Percentiles rank a stretch among this genome's conserved stretches.
phyloP scores from a whole-genome alignment of 2,888 invertebrate species.

The Diarsia mendica region DNA sequence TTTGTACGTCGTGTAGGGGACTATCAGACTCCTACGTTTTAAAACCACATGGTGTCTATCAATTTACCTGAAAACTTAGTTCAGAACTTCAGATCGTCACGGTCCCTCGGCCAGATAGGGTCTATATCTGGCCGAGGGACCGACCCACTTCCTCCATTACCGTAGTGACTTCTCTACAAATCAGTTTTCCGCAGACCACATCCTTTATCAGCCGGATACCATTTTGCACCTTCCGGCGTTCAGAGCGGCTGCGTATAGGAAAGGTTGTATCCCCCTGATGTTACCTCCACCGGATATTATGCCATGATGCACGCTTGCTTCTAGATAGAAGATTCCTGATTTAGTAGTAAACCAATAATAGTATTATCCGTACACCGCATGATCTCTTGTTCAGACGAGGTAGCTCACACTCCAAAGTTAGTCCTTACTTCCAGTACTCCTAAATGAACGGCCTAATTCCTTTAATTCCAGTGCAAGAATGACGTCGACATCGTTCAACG shows the following conservation, averaged over 20 bases:
- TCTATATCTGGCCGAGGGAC: too few relatives aligned
- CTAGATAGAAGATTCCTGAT: neutral
- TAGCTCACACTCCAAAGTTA: neutral
- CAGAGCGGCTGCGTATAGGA: neutral
- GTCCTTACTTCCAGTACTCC: neutral
- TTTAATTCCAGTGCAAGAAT: conserved; percentile 74
- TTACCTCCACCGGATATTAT: neutral
- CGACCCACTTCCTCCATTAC: neutral
- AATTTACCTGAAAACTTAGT: neutral
- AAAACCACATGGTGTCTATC: neutral
- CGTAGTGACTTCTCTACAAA: neutral
- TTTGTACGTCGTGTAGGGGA: neutral
- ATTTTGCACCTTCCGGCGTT: neutral
- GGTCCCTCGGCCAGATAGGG: neutral
- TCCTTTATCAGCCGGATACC: neutral
- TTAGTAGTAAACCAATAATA: neutral
- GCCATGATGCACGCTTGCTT: neutral
- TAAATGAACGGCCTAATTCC: neutral
- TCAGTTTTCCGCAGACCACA: neutral
- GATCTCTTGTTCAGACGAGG: neutral
- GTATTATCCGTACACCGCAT: conserved; percentile 5
- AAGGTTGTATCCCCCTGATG: neutral
- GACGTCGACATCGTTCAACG: conserved; percentile 90
- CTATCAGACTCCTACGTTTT: neutral
- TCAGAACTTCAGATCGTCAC: too few relatives aligned